These are phyloP conservation scores for Rhabdornis inornatus DNA, from an alignment of 2,113 vertebrate genomes.

Conservation along the genomic window DNA sequence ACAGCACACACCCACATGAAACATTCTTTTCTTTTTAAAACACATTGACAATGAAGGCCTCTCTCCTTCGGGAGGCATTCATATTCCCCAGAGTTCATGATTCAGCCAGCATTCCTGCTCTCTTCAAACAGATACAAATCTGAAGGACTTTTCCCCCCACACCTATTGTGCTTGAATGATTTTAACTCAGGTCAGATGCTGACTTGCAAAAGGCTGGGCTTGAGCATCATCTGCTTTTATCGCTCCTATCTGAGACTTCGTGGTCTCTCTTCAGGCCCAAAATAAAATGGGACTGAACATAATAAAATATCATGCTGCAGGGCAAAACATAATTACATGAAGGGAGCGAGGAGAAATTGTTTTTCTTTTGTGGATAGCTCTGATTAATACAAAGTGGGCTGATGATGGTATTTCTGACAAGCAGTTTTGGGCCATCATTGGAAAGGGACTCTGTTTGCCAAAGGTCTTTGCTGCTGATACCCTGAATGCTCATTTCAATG, in stretches of 20 bases:
- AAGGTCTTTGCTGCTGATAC: not conserved
- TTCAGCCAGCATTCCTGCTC: slow-evolving; percentile 15
- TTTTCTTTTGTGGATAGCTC: not conserved
- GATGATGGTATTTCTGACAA: not conserved
- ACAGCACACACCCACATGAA: slow-evolving; percentile 25
- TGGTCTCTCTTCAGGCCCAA: not conserved
- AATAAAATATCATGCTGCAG: slow-evolving; percentile 42
- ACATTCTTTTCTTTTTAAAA: slow-evolving; percentile 32
- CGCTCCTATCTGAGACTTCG: not conserved
- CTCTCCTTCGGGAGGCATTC: not conserved
- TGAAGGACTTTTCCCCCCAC: not conserved
- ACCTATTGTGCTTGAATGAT: not conserved
- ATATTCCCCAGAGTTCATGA: slow-evolving; percentile 19
- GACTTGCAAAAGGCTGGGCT: slow-evolving; percentile 34
- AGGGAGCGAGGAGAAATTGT: not conserved
- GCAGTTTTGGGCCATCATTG: not conserved
- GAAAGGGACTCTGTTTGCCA: not conserved
- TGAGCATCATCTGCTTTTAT: slow-evolving; percentile 8
- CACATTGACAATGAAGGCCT: not conserved
- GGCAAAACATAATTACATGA: slow-evolving; percentile 30
- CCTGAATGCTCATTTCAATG: not conserved
- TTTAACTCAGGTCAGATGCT: slow-evolving; percentile 36
- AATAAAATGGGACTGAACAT: slow-evolving; percentile 24
- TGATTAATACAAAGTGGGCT: not conserved
- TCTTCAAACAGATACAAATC: slow-evolving; percentile 30